Conservation (phyloP, 1,140 invertebrate genomes). For the Calliphora vicina region DNA sequence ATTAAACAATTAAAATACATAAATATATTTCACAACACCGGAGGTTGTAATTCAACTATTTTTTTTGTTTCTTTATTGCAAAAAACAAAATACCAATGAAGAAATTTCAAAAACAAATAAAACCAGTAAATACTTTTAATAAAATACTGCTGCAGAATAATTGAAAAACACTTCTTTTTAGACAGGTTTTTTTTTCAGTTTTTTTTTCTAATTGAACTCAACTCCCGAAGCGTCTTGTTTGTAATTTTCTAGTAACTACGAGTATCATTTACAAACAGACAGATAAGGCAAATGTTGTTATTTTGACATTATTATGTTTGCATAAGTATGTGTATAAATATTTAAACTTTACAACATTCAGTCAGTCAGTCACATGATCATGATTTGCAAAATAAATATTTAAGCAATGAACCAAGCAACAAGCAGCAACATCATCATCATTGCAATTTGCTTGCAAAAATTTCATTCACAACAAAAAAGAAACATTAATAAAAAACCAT, state of each 20-base stretch:
- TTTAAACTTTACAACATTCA: not conserved
- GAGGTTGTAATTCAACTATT: not conserved
- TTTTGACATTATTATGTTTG: not conserved
- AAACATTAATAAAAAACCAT: not conserved
- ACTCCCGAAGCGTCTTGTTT: not conserved
- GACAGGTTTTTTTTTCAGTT: not conserved
- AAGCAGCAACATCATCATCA: not conserved
- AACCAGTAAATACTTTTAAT: not conserved
- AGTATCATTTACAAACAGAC: not conserved
- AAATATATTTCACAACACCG: constrained; percentile 4
- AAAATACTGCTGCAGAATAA: not conserved
- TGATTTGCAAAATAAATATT: not conserved
- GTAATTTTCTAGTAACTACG: not conserved
- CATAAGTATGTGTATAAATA: not conserved
- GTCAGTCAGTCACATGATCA: constrained; percentile 16
- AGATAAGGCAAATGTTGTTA: not conserved
- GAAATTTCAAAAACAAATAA: not conserved
- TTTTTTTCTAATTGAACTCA: not conserved
- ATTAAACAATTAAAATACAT: constrained; percentile 17
- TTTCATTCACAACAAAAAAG: not conserved
- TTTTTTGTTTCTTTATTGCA: not conserved
- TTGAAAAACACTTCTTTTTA: not conserved
- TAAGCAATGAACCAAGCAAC: not conserved
- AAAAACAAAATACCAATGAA: not conserved
- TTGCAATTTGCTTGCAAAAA: not conserved